phyloP scores from a whole-genome alignment of 2,888 invertebrate genomes.

The Eutolmus rufibarbis region DNA sequence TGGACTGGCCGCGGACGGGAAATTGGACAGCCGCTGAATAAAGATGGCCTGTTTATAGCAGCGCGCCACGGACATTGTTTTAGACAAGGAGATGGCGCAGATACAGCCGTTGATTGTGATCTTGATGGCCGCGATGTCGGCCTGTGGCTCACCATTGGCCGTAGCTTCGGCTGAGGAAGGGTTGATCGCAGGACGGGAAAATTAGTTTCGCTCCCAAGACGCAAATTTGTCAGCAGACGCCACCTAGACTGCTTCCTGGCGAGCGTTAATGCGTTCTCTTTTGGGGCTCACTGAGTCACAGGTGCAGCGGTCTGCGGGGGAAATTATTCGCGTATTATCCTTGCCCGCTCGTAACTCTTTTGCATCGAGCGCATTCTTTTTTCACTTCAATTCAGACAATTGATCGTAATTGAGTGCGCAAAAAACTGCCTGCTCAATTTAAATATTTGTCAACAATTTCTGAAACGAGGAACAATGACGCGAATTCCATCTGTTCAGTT shows the following conservation, averaged over 20 bases:
- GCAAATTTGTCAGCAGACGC: neutral
- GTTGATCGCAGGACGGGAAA: conserved; percentile 2
- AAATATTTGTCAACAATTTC: neutral
- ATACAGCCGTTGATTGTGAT: neutral
- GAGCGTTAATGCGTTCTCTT: neutral
- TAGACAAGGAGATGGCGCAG: conserved; percentile 18
- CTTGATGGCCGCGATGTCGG: neutral
- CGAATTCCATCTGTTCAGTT: neutral
- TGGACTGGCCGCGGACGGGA: neutral
- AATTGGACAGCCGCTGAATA: conserved; percentile 20
- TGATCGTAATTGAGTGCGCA: neutral
- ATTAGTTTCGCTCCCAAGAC: neutral
- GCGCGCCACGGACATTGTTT: neutral
- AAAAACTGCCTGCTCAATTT: neutral
- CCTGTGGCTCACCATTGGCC: neutral
- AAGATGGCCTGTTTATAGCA: conserved; percentile 20
- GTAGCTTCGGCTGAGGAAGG: neutral
- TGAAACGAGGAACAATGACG: neutral
- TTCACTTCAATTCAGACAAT: neutral
- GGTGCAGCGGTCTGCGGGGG: neutral
- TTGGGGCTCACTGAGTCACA: neutral
- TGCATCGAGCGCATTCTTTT: neutral
- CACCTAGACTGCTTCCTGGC: neutral
- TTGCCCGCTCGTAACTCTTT: neutral
- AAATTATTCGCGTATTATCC: neutral